phyloP scores from a whole-genome alignment of 2,888 invertebrate species.

The Trimorus sp. region DNA sequence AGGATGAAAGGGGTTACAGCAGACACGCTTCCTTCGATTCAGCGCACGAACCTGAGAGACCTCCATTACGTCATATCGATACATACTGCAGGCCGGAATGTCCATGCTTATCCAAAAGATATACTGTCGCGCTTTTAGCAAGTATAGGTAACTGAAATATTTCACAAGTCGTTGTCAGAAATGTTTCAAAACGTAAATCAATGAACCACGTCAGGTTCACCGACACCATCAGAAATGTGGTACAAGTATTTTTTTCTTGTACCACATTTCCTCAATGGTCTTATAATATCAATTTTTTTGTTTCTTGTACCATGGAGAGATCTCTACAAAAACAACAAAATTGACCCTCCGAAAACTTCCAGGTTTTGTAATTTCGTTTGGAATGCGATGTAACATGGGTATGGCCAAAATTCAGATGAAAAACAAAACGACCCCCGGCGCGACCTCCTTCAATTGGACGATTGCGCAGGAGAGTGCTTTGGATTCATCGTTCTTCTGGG shows the following conservation, averaged over 20 bases:
- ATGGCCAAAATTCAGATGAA: slow-evolving; percentile 95
- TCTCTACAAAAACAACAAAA: no score
- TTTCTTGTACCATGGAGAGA: no score
- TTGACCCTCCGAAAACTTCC: not conserved
- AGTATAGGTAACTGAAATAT: slow-evolving; percentile 84
- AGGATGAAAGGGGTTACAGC: slow-evolving; percentile 76
- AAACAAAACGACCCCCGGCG: slow-evolving; percentile 78
- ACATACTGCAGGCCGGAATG: slow-evolving; percentile 93
- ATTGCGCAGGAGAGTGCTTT: slow-evolving; percentile 92
- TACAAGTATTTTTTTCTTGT: no score
- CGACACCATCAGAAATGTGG: not conserved
- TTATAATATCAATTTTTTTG: no score
- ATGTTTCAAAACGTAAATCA: no score
- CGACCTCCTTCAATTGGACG: slow-evolving; percentile 90
- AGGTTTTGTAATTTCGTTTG: slow-evolving; percentile 96
- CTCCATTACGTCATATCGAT: slow-evolving; percentile 92
- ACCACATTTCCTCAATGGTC: no score
- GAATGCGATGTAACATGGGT: slow-evolving; percentile 99
- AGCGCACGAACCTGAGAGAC: slow-evolving; percentile 91
- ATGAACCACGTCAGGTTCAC: no score
- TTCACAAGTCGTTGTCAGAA: no score
- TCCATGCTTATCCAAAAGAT: slow-evolving; percentile 92
- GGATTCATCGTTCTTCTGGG: slow-evolving; percentile 99
- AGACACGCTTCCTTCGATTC: slow-evolving; percentile 83
- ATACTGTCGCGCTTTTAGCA: slow-evolving; percentile 92